Base-by-base conservation (phyloP, 1,140 invertebrate species). In the Diploscapter pachys region DNA sequence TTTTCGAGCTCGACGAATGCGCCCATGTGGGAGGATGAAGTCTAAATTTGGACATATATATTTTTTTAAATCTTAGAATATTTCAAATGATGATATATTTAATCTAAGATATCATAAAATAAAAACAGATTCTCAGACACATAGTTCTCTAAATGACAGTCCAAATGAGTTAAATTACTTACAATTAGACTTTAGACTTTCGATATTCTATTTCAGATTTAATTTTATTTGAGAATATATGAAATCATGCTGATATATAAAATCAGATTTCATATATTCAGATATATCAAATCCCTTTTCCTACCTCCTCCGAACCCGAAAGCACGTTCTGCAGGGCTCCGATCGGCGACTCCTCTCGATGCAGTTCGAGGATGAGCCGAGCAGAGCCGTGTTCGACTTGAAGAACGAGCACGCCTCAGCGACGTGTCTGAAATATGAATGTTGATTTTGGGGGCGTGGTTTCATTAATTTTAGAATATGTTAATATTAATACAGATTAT, bases 391-490 rank as follows among this genome's bases (percentile, higher is more conserved):
- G 68, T 85, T 85, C 9, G 65, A 76, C 70, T 85, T 85, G 81
- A 85, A 85, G 73, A 85, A 85, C 48, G 82, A 82, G 67, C 83
- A 85, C 5, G 83, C 84, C 55, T 85, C 83, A 9, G 85, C 83
- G 13, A 85, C 83, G 71, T 84, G 75, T 75, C 81, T 83, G 71
- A 70, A 82, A 82, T 50, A 48, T 8, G 48, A 67, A 54, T 13
- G 9, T 13, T 31, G 13, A 13, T 3, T 73, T 13, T 71, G 13
- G 31, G 31, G 31, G 31, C 31, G 31, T 31, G 31, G 31, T 31
- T 31, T 31, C 31, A 31, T 31, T 31, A 1, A 31, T 31, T 31
- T 31, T 31, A 31, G 31, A 31, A 31, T 31, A 31, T 31, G 31
- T 31, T 31, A 31, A 31, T 31, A 31, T 31, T 31, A 31, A 31